Conservation (phyloP, 2,113 vertebrate species). For the Scomber scombrus region DNA sequence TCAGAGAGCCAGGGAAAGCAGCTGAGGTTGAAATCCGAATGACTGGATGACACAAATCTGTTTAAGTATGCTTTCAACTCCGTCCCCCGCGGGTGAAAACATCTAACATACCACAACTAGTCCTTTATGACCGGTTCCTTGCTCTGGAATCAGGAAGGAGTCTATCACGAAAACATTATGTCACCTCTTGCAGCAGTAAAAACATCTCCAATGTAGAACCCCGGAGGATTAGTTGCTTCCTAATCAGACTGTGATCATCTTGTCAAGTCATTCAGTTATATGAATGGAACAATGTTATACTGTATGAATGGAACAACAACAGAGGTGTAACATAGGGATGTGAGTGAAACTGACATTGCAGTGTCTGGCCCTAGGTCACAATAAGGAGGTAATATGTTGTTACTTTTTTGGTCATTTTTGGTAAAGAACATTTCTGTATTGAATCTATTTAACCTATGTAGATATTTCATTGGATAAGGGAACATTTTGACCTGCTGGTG, state of each 20-base stretch:
- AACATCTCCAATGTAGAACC: slow-evolving; percentile 11
- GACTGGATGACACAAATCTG: slow-evolving; percentile 59
- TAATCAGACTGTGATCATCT: slow-evolving; percentile 15
- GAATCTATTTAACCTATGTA: no score
- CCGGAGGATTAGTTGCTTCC: slow-evolving; percentile 2
- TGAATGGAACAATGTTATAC: slow-evolving; percentile 42
- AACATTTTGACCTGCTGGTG: no score
- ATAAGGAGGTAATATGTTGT: background rate
- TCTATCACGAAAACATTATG: slow-evolving; percentile 61
- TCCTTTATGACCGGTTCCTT: slow-evolving; percentile 23
- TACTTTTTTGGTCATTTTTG: no score
- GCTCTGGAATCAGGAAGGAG: slow-evolving; percentile 31
- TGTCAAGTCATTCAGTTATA: slow-evolving; percentile 12
- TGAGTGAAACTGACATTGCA: slow-evolving; percentile 12
- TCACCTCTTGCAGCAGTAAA: slow-evolving; percentile 44
- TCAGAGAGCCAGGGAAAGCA: slow-evolving; percentile 24
- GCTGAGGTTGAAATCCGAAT: slow-evolving; percentile 35
- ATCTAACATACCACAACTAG: slow-evolving; percentile 28
- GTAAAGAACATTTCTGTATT: no score
- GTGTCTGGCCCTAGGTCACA: background rate
- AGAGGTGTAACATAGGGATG: background rate
- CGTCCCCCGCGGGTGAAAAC: background rate
- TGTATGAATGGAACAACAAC: slow-evolving; percentile 29
- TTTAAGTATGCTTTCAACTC: slow-evolving; percentile 50
- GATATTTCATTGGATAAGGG: no score